These are phyloP conservation scores for Samia ricini DNA, from an alignment of 1,140 invertebrate genomes.

Conservation along the genomic window DNA sequence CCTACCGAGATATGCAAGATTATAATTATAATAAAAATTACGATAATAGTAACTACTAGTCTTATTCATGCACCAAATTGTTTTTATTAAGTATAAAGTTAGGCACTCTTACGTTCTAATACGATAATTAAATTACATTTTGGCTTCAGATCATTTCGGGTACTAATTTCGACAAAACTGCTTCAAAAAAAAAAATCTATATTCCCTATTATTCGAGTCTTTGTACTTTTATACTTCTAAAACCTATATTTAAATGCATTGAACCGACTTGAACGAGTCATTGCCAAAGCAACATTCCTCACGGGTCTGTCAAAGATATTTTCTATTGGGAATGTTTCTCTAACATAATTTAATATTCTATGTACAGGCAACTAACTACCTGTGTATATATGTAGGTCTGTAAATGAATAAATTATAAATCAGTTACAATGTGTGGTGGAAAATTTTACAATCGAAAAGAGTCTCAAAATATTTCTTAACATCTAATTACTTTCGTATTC, in stretches of 20 bases:
- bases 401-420: slow-evolving; percentile 13
- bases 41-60: neutral
- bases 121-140: slow-evolving; percentile 41
- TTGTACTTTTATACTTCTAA: slow-evolving; percentile 65
- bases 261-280: slow-evolving; percentile 44
- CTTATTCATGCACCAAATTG: slow-evolving; percentile 28
- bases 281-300: slow-evolving; percentile 30
- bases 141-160: slow-evolving; percentile 37
- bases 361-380: slow-evolving; percentile 12
- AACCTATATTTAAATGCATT: slow-evolving; percentile 71
- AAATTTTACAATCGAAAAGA: neutral
- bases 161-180: slow-evolving; percentile 34
- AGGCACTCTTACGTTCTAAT: slow-evolving; percentile 17
- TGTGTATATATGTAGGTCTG: neutral
- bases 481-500: slow-evolving; percentile 15
- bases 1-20: slow-evolving; percentile 29
- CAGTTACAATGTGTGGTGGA: neutral
- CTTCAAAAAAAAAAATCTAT: too few relatives aligned
- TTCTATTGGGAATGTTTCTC: slow-evolving; percentile 40
- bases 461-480: neutral
- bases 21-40: slow-evolving; percentile 35
- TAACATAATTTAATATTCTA: slow-evolving; percentile 28
- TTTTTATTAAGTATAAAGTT: slow-evolving; percentile 35
- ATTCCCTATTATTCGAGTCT: slow-evolving; percentile 48
- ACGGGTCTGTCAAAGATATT: slow-evolving; percentile 40